Conservation (phyloP, 2,797 vertebrate species). For the Clarias fuscus region DNA sequence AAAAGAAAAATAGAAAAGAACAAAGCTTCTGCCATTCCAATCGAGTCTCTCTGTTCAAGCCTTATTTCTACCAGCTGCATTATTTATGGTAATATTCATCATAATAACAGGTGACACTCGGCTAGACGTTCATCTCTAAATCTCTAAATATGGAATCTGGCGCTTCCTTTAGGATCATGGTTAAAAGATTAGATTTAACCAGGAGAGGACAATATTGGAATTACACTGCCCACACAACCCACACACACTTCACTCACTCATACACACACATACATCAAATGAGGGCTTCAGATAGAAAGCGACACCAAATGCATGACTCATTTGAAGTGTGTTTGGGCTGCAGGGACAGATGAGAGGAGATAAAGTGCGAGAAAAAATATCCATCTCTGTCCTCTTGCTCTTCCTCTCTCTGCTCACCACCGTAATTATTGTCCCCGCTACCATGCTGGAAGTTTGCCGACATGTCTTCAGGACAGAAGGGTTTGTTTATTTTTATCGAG, state of each 20-base stretch:
- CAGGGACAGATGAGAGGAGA: background rate
- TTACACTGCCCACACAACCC: background rate
- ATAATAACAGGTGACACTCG: background rate
- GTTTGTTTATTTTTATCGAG: background rate
- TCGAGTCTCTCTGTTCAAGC: background rate
- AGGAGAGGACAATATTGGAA: background rate
- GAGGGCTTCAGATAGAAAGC: background rate
- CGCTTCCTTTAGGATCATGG: background rate
- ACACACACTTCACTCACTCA: background rate
- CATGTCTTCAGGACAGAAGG: background rate
- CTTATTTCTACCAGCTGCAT: background rate
- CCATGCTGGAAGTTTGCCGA: background rate
- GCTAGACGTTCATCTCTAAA: background rate
- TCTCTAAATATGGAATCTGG: background rate
- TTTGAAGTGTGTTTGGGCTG: background rate
- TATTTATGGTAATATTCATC: background rate
- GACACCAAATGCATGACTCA: background rate
- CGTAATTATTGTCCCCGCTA: background rate
- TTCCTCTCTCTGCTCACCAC: background rate
- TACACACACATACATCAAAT: background rate
- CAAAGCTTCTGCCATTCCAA: background rate
- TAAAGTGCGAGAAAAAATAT: background rate
- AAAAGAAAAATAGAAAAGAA: too few relatives aligned
- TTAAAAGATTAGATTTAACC: background rate
- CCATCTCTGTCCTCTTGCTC: background rate